Evolutionary conservation across 2,888 invertebrate genomes (phyloP).

Genomic region (Oligia strigilis): DNA sequence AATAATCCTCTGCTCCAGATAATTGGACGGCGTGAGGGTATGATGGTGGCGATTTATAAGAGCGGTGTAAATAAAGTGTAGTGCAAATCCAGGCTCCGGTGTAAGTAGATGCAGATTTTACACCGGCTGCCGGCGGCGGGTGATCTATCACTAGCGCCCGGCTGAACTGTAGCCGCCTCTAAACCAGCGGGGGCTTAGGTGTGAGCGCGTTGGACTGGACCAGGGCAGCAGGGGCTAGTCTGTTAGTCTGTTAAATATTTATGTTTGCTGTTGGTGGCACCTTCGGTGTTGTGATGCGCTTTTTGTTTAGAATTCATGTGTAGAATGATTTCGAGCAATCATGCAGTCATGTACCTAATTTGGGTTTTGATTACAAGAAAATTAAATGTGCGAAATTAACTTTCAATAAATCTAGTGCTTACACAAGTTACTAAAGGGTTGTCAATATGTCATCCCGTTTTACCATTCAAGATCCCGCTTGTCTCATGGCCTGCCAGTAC

Average conservation of each 20-base stretch:
- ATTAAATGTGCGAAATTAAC: not conserved
- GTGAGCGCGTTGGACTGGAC: not conserved
- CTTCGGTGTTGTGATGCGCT: not conserved
- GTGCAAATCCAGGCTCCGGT: constrained; percentile 76
- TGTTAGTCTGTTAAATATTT: not conserved
- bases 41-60: constrained; percentile 77
- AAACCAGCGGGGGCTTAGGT: constrained; percentile 32
- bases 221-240: not conserved
- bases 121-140: constrained; percentile 81
- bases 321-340: not conserved
- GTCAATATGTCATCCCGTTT: not conserved
- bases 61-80: constrained; percentile 80
- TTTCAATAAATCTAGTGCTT: not conserved
- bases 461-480: constrained; percentile 39
- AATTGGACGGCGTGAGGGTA: constrained; percentile 61
- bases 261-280: not conserved
- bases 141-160: constrained; percentile 80
- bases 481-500: constrained; percentile 65
- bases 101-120: constrained; percentile 83
- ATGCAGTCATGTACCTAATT: no score
- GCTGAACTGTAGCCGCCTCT: constrained; percentile 53
- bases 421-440: not conserved
- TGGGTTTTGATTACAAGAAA: not conserved
- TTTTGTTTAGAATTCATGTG: not conserved
- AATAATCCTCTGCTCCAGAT: constrained; percentile 57